These are phyloP conservation scores for Octopus bimaculoides DNA, from an alignment of 1,140 invertebrate genomes.

Conservation along the genomic window DNA sequence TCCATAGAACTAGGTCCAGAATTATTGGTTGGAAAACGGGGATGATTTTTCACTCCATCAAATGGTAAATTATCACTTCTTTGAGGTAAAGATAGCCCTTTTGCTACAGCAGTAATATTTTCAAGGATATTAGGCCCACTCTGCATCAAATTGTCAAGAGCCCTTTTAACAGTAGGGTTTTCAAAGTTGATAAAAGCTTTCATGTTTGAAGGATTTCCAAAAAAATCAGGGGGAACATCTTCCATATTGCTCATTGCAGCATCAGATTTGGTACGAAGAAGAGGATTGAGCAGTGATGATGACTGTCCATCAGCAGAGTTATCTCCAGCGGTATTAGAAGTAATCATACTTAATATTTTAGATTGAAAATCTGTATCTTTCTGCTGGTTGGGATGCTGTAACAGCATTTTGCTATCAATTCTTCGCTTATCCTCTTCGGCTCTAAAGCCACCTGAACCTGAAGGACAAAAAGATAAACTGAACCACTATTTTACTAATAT, in stretches of 20 bases:
- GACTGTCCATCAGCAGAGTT: background rate
- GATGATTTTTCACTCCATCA: too few species aligned
- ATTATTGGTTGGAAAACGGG: too few species aligned
- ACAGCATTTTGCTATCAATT: background rate
- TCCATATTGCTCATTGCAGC: constrained; percentile 17
- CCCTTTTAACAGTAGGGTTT: constrained; percentile 58
- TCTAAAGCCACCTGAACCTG: background rate
- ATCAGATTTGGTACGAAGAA: background rate
- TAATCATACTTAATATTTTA: constrained; percentile 80
- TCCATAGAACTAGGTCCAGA: too few species aligned
- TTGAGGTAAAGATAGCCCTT: background rate
- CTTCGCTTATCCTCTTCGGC: background rate
- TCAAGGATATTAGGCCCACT: constrained; percentile 47
- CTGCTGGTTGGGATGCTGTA: constrained; percentile 56
- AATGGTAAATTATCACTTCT: too few species aligned
- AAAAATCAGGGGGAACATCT: background rate
- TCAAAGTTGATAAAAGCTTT: constrained; percentile 55
- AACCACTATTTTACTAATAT: too few species aligned
- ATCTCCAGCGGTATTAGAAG: constrained; percentile 44
- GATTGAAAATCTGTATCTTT: constrained; percentile 69
- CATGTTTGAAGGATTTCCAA: background rate
- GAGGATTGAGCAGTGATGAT: background rate
- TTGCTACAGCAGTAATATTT: constrained; percentile 32
- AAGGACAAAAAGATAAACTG: background rate
- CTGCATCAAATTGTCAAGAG: constrained; percentile 58